Evolutionary conservation across 2,888 invertebrate species (phyloP).

Genomic region (Malachius bipustulatus): DNA sequence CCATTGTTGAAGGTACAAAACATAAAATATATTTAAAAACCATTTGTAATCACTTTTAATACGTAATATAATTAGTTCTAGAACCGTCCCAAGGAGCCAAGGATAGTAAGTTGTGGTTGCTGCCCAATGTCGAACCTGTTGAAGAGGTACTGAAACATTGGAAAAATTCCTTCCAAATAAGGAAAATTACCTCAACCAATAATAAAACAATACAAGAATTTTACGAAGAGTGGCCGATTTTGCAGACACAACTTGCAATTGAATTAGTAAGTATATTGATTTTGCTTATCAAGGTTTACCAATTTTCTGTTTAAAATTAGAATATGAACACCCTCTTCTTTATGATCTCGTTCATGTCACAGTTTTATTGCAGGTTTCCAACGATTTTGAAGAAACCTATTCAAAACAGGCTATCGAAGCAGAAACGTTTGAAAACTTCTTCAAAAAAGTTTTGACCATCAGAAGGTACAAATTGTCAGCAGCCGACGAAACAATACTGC

Average conservation of each 20-base stretch:
- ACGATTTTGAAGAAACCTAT: slow-evolving; percentile 6
- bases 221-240: slow-evolving; percentile 6
- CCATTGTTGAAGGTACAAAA: slow-evolving; percentile 7
- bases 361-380: neutral
- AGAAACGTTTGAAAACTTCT: slow-evolving; percentile 5
- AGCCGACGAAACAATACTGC: slow-evolving; percentile 6
- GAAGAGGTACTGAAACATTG: slow-evolving; percentile 7
- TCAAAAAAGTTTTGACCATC: slow-evolving; percentile 3
- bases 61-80: too few species aligned
- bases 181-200: slow-evolving; percentile 6
- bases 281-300: neutral
- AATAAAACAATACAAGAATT: slow-evolving; percentile 7
- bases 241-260: slow-evolving; percentile 5
- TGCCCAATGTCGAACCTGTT: slow-evolving; percentile 1
- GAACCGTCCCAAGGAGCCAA: slow-evolving; percentile 8
- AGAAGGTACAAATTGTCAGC: slow-evolving; percentile 7
- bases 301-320: neutral
- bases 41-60: slow-evolving; percentile 5
- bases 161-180: slow-evolving; percentile 5
- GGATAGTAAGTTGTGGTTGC: slow-evolving; percentile 5
- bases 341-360: neutral
- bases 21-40: slow-evolving; percentile 5
- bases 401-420: neutral
- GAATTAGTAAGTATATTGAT: slow-evolving; percentile 7
- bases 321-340: neutral